Conservation (phyloP, 2,797 vertebrate genomes). For the Xiphophorus birchmanni region DNA sequence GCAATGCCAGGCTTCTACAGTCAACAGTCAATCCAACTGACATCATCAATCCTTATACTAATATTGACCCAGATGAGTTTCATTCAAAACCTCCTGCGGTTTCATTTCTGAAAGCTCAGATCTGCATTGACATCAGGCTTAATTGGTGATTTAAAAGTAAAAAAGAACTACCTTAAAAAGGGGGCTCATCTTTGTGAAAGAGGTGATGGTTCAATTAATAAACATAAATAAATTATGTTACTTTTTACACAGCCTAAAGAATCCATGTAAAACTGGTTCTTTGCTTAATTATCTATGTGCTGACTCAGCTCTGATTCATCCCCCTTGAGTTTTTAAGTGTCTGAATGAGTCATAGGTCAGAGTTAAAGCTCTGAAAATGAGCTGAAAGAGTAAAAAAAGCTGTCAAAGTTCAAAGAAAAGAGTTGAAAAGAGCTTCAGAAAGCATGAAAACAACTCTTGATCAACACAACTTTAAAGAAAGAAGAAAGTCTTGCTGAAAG, state of each 20-base stretch:
- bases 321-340: not conserved
- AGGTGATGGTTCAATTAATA: not conserved
- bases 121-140: no score
- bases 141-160: not conserved
- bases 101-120: not conserved
- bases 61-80: not conserved
- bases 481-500: not conserved
- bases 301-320: not conserved
- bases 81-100: not conserved
- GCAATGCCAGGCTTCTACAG: no score
- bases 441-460: not conserved
- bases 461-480: not conserved
- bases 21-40: not conserved
- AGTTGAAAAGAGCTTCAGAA: not conserved
- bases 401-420: not conserved
- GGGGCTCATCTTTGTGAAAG: not conserved
- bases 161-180: not conserved
- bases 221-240: not conserved
- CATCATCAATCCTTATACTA: not conserved
- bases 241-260: not conserved
- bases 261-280: not conserved
- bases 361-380: slow-evolving; percentile 1
- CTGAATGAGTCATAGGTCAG: not conserved
- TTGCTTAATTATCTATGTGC: not conserved
- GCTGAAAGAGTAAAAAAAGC: not conserved